Evolutionary conservation across 2,888 invertebrate species (phyloP), one percentile per base, ranked within the genome.

Genomic region (Tachystola acroxantha): DNA sequence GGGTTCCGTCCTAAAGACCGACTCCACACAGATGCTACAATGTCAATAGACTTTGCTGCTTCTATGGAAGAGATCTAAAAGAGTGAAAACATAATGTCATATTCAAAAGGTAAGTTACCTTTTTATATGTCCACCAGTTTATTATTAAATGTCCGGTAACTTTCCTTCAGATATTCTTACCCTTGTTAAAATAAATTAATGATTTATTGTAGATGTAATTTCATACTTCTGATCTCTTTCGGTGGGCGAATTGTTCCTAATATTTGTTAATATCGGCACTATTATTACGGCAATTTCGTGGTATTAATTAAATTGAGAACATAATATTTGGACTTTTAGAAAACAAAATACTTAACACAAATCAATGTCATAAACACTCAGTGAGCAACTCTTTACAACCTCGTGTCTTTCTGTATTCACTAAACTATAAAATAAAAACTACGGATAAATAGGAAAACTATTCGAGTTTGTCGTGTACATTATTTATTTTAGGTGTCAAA

Each of bases 371-470:
- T 36, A 55, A n/a, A 24, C 40, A 57, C 46, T 45, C 50, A 50
- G 50, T 63, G 63, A 74, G 65, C 67, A 64, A 64, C 44, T 52
- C 44, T 16, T 64, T 60, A 65, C 61, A 66, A 67, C 58, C 50
- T 52, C 58, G 37, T 54, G 45, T 57, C 46, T 51, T 50, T 58
- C 50, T 46, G 45, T 55, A 47, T 51, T 46, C 7, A 39, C 40
- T 44, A 50, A 48, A 63, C 46, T 45, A 56, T 7, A 48, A 50
- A 56, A 53, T 51, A 58, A 57, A 40, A 57, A 45, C 53, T 69
- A 66, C 47, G 40, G 49, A 63, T 64, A 72, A 65, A 68, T 69
- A 66, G 48, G 57, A 54, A n/a, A 64, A 58, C 53, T 76, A 79
- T 80, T 80, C 78, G 72, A 79, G 76, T 72, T 64, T 27, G 27